These are phyloP conservation scores for Rhegmatorhina hoffmannsi DNA, from an alignment of 2,113 vertebrate species.

Conservation along the genomic window DNA sequence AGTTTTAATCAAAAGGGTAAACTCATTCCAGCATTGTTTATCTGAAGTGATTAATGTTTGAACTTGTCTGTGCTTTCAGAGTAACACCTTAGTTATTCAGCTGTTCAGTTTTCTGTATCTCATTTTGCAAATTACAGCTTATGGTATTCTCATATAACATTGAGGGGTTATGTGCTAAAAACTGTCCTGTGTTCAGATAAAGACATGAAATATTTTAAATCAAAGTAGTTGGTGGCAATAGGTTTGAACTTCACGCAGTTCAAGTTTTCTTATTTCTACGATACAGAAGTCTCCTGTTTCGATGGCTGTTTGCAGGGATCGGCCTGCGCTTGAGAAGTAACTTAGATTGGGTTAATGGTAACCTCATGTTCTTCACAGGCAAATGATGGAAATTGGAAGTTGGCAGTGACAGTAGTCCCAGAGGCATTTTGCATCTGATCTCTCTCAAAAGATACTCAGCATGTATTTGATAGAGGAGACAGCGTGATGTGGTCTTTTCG, in stretches of 20 bases:
- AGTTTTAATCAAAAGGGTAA: not conserved
- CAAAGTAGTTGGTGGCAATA: not conserved
- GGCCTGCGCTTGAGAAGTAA: not conserved
- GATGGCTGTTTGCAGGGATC: not conserved
- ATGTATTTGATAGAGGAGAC: not conserved
- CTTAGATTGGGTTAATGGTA: not conserved
- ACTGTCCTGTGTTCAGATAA: not conserved
- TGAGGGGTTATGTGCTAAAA: not conserved
- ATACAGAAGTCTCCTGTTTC: not conserved
- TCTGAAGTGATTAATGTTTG: not conserved
- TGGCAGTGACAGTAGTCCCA: not conserved
- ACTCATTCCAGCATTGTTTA: not conserved
- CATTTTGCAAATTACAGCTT: not conserved
- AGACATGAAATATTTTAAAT: not conserved
- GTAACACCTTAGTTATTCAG: not conserved
- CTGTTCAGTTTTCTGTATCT: not conserved
- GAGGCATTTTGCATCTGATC: not conserved
- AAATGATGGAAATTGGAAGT: not conserved
- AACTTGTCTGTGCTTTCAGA: not conserved
- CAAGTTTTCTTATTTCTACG: not conserved
- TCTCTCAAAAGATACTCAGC: not conserved
- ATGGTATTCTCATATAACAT: not conserved
- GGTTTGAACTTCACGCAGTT: not conserved
- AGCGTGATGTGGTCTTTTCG: not conserved
- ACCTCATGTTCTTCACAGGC: not conserved